A percentile compares a stretch with the other conserved stretches of the same genome.
These are phyloP conservation scores for Tamandua tetradactyla DNA, from an alignment of 2,797 vertebrate species.

Conservation along the genomic window DNA sequence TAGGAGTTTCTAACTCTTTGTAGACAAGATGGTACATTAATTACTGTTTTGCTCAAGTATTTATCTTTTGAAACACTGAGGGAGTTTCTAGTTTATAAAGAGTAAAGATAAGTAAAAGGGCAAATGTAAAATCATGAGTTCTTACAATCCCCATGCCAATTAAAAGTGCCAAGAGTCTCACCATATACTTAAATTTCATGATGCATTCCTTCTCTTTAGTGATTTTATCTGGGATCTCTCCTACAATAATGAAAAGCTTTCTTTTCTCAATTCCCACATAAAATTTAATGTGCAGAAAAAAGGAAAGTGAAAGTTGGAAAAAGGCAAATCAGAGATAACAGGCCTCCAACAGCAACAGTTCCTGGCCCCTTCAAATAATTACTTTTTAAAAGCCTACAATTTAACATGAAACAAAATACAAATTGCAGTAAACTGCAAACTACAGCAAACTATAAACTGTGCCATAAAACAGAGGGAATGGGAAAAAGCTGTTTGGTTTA, in stretches of 20 bases:
- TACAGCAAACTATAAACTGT: not conserved
- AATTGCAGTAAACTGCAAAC: not conserved
- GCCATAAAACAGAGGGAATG: not conserved
- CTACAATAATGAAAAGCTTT: conserved; percentile 10
- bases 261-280: not conserved
- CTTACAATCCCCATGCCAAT: not conserved
- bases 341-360: not conserved
- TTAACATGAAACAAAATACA: not conserved
- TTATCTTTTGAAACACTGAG: not conserved
- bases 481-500: not conserved
- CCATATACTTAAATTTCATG: not conserved
- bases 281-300: not conserved
- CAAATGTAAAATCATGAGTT: conserved; percentile 17
- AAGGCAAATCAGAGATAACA: not conserved
- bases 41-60: not conserved
- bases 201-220: not conserved
- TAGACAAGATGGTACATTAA: not conserved
- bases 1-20: not conserved
- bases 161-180: not conserved
- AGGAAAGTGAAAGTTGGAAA: conserved; percentile 19
- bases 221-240: conserved; percentile 1
- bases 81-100: not conserved
- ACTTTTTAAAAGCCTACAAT: not conserved
- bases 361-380: not conserved
- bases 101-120: not conserved